phyloP scores from a whole-genome alignment of 2,797 vertebrate species.

The Hydrolagus colliei region DNA sequence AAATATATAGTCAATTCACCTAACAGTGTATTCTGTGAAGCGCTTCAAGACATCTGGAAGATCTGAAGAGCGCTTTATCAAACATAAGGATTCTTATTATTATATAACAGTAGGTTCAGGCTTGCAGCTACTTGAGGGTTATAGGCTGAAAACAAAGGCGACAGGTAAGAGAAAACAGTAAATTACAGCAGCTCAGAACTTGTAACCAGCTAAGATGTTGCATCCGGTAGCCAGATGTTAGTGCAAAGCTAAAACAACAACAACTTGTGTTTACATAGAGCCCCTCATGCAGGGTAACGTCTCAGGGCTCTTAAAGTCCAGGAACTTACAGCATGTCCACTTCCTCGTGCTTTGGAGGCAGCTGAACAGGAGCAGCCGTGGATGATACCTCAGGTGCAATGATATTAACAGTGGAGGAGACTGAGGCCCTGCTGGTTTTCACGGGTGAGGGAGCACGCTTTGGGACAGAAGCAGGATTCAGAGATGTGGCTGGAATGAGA shows the following conservation, averaged over 20 bases:
- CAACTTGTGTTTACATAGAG: no score
- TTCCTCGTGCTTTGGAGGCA: constrained; percentile 43
- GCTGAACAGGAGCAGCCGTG: constrained; percentile 40
- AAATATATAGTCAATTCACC: no score
- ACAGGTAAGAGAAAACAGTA: constrained; percentile 13
- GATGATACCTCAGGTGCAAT: constrained; percentile 50
- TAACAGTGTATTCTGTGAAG: no score
- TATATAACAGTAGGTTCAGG: no score
- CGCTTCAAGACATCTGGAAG: no score
- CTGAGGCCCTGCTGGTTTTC: not conserved
- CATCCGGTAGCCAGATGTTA: not conserved
- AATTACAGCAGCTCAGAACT: no score
- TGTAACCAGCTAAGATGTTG: no score
- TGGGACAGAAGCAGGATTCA: constrained; percentile 44
- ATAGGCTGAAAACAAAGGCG: not conserved
- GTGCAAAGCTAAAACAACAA: not conserved
- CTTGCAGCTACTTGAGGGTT: not conserved
- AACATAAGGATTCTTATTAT: no score
- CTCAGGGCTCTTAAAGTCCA: not conserved
- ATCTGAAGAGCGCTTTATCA: no score
- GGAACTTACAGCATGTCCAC: constrained; percentile 20
- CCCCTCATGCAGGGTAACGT: no score
- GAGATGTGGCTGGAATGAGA: not conserved
- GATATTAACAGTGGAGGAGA: constrained; percentile 10
- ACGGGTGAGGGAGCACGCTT: constrained; percentile 49